Evolutionary conservation across 1,140 invertebrate species (phyloP), one percentile per base, ranked within the genome.

Genomic region (Nasonia vitripennis): DNA sequence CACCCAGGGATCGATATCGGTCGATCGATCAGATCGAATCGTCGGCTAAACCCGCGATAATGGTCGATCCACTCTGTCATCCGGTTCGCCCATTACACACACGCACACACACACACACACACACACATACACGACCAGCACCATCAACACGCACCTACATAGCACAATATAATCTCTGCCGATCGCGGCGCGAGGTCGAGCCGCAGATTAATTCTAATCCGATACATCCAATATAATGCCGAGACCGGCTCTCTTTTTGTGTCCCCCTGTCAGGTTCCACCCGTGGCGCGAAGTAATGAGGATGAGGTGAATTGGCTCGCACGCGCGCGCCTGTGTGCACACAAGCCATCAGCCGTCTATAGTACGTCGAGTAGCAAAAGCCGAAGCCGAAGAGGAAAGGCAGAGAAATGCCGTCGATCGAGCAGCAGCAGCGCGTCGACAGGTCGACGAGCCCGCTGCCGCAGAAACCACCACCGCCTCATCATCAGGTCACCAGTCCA

Each of bases 401-500:
- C 62, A 78, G 41, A 48, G 86, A 70, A 31, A 89, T 89, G 89
- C 88, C 89, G 83, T 86, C 87, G 74, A 80, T 83, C 79, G 88
- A 88, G 86, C 86, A 78, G 68, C 87, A 27, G 27, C 27, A 67
- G 74, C 68, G 90, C 51, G 89, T 92, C 78, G 91, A 92, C 86
- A 90, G 90, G 86, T 91, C 91, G 79, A 92, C 91, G 48, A 92
- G 91, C 86, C 90, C 91, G 83, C 83, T 91, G 81, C 87, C 90
- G 9, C 74, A 67, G 0, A 84, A 86, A 34, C 37, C 83, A 81
- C 12, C 70, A 27, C 17, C 20, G 12, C 10, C 31, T n/a, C 70
- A 31, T 20, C 27, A 73, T 41, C 67, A n/a, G 20, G 62, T 20
- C 3, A 23, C 17, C 55, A 14, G 74, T 78, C 31, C 23, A 1